Evolutionary conservation across 1,140 invertebrate species (phyloP).

Genomic region (Aphis gossypii): DNA sequence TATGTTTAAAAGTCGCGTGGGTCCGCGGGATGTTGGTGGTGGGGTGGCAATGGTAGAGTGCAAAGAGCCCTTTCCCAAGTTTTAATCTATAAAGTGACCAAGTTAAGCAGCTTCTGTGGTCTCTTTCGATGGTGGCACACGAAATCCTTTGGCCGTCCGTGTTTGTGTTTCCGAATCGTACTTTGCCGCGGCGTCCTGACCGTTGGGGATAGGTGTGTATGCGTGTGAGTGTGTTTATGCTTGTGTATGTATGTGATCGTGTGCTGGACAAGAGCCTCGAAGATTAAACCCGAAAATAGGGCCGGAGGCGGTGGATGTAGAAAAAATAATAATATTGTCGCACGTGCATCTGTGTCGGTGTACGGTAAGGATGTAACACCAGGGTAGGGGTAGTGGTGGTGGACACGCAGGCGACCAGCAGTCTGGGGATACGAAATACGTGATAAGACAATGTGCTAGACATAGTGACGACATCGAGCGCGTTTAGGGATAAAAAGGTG

Average conservation of each 20-base stretch:
- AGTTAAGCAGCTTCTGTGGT: slow-evolving; percentile 45
- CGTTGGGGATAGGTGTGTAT: slow-evolving; percentile 18
- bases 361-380: neutral
- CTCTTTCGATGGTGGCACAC: neutral
- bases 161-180: slow-evolving; percentile 49
- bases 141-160: slow-evolving; percentile 15
- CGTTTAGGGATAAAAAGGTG: slow-evolving; percentile 56
- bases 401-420: slow-evolving; percentile 36
- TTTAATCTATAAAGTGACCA: slow-evolving; percentile 47
- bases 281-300: slow-evolving; percentile 24
- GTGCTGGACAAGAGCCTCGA: slow-evolving; percentile 34
- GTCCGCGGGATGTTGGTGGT: neutral
- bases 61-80: slow-evolving; percentile 17
- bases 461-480: neutral
- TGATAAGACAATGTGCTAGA: slow-evolving; percentile 57
- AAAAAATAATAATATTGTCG: slow-evolving; percentile 2
- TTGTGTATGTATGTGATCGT: neutral
- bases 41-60: neutral
- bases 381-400: neutral
- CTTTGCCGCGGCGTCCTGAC: neutral
- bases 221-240: neutral
- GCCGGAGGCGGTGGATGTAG: neutral
- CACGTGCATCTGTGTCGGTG: neutral
- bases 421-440: slow-evolving; percentile 50
- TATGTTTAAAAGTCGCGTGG: slow-evolving; percentile 44